Evolutionary conservation across 2,113 vertebrate species (phyloP).

Genomic region (Dryoscopus gambensis): DNA sequence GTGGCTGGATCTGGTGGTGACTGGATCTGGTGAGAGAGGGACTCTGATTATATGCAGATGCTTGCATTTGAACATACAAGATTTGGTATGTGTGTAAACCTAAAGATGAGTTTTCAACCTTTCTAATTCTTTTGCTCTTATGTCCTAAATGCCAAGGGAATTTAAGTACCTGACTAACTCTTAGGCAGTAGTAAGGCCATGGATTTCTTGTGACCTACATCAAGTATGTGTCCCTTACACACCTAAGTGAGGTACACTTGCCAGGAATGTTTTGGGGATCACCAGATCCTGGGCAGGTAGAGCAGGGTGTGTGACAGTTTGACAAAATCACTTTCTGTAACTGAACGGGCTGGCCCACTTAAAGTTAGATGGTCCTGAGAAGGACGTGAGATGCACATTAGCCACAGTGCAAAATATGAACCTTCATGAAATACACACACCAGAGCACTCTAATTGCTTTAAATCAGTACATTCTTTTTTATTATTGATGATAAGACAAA

Average conservation of each 20-base stretch:
- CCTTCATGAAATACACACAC: neutral
- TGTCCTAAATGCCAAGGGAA: neutral
- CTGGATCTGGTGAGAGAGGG: neutral
- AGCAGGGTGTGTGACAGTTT: neutral
- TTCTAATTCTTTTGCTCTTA: neutral
- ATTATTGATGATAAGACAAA: neutral
- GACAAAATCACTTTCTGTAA: neutral
- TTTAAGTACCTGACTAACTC: neutral
- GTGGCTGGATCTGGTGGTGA: neutral
- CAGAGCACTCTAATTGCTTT: neutral
- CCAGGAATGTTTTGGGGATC: neutral
- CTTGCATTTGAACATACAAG: neutral
- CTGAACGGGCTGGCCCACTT: neutral
- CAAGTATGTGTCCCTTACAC: neutral
- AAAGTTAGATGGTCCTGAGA: neutral
- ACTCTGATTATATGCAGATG: neutral
- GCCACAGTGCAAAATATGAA: neutral
- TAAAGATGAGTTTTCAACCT: neutral
- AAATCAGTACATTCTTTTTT: neutral
- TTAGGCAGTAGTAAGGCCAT: neutral
- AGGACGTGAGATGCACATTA: neutral
- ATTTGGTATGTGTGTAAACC: neutral
- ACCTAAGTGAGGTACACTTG: neutral
- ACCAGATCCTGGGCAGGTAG: neutral
- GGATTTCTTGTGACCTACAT: neutral